Base-by-base conservation (phyloP, 2,888 invertebrate species). In the Nezara viridula region DNA sequence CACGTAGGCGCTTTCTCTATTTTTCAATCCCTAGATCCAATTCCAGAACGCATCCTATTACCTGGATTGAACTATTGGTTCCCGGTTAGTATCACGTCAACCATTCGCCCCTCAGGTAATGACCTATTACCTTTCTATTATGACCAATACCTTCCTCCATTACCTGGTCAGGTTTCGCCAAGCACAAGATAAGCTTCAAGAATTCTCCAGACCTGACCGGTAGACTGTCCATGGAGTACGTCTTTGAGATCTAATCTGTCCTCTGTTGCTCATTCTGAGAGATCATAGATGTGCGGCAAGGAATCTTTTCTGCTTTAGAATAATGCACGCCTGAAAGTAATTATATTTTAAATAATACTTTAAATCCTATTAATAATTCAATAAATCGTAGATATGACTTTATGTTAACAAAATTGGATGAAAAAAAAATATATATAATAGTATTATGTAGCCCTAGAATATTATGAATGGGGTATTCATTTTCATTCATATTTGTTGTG, bases 21-120 rank as follows among this genome's bases (percentile, higher is more conserved):
- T 90, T 90, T 90, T 88, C 90, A 89, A 90, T 90, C 88, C 90
- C 55, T 86, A 86, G 90, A 90, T 90, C 90, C 90, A 90, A 90
- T 90, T 90, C 90, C 90, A 86, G 90, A 90, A 89, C 89, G 89
- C 89, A 90, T 88, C 89, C 90, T 87, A 90, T 90, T 90, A 90
- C 87, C 86, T 44, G 44, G 88, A 89, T 89, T 90, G 90, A 90
- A 89, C 89, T 85, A 85, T 88, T 86, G 90, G 88, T 88, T 66
- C 88, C 88, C 66, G 81, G 81, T 81, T 81, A 81, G 60, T 55
- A 66, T 88, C 55, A 88, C 88, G 55, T 55, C 66, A 47, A 55
- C 88, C 88, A 50, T 47, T 55, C 60, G 49, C 55, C 66, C 88
- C 66, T 66, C 86, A 50, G 55, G 86, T 86, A 86, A 86, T 86